Evolutionary conservation across 2,888 invertebrate species (phyloP).

Genomic region (Gisinianus flammeolus): DNA sequence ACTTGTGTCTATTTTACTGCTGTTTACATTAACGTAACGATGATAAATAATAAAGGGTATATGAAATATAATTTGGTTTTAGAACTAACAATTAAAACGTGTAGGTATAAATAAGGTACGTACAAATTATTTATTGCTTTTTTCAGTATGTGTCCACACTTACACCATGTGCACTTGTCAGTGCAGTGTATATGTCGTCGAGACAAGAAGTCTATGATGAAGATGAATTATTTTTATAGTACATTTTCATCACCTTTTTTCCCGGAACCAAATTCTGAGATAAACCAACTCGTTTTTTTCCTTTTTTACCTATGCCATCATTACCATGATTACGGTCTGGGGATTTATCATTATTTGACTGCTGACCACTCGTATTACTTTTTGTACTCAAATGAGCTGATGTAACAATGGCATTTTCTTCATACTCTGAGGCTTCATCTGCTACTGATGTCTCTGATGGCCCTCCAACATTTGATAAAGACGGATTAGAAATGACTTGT

Average conservation of each 20-base stretch:
- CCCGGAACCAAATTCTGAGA: constrained; percentile 78
- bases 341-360: neutral
- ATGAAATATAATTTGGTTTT: no score
- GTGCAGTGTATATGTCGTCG: no score
- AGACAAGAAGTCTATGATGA: neutral
- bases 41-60: no score
- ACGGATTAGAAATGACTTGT: neutral
- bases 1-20: no score
- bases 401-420: constrained; percentile 56
- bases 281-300: constrained; percentile 79
- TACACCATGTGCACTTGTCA: no score
- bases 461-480: neutral
- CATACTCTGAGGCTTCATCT: constrained; percentile 54
- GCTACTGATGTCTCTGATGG: neutral
- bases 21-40: no score
- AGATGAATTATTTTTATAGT: constrained; percentile 66
- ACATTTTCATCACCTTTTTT: constrained; percentile 83
- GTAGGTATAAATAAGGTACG: no score
- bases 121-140: no score
- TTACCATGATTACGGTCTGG: neutral
- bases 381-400: constrained; percentile 11
- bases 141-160: no score
- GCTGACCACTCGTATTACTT: neutral
- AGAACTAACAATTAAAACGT: no score
- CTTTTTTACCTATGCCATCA: constrained; percentile 63